phyloP scores from a whole-genome alignment of 2,888 invertebrate species.

The Ophonus ardosiacus region DNA sequence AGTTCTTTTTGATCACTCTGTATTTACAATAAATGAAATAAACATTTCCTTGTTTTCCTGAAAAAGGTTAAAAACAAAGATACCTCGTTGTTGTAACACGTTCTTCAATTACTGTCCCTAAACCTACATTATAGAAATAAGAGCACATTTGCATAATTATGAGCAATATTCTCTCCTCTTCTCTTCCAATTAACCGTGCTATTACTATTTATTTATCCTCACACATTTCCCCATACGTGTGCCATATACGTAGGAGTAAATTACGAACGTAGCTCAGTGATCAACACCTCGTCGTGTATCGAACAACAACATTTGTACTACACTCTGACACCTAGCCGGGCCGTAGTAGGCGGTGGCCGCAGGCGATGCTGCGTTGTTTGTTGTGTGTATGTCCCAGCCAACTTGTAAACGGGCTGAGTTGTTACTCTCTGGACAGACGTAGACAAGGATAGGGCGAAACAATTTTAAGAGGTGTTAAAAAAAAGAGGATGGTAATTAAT shows the following conservation, averaged over 20 bases:
- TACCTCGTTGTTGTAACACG: background rate
- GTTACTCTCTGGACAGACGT: background rate
- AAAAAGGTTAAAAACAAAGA: too few species aligned
- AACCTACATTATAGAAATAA: too few species aligned
- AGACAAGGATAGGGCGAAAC: too few species aligned
- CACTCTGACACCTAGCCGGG: constrained; percentile 19
- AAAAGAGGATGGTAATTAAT: background rate
- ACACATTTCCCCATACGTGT: background rate
- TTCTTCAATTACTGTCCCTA: too few species aligned
- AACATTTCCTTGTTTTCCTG: too few species aligned
- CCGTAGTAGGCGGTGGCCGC: constrained; percentile 24
- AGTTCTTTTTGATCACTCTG: too few species aligned
- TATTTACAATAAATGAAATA: too few species aligned
- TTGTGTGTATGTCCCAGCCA: background rate
- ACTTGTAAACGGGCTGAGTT: background rate
- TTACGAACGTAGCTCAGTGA: constrained; percentile 28
- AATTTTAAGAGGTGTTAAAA: background rate
- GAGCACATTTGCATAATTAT: too few species aligned
- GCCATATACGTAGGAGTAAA: constrained; percentile 3
- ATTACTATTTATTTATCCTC: background rate
- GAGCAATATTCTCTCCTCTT: background rate
- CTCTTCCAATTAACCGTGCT: background rate
- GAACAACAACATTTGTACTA: constrained; percentile 33
- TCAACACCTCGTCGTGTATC: constrained; percentile 41
- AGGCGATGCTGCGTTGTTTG: constrained; percentile 32